Conservation (phyloP, 2,888 invertebrate genomes). For the Eulithis testata region DNA sequence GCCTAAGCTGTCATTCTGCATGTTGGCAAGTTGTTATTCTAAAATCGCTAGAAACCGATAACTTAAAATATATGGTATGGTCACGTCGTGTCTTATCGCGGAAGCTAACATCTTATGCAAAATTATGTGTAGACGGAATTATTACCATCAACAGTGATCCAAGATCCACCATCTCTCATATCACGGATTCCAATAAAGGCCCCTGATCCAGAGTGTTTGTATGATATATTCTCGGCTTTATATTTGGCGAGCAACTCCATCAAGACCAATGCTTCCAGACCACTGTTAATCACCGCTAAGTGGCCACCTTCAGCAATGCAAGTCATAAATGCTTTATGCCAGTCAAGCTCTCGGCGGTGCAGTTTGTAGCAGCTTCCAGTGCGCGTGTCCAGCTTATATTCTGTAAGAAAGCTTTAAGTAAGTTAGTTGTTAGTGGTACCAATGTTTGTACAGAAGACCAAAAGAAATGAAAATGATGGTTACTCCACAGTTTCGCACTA, state of each 20-base stretch:
- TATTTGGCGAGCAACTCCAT: background rate
- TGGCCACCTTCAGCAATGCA: background rate
- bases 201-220: no score
- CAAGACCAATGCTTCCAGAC: background rate
- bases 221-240: no score
- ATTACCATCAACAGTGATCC: conserved; percentile 1
- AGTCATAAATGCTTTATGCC: background rate
- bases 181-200: background rate
- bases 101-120: background rate
- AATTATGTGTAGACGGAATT: background rate
- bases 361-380: background rate
- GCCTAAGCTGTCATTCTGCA: no score
- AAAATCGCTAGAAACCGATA: no score
- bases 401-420: background rate
- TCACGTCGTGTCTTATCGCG: no score
- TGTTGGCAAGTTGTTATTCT: no score
- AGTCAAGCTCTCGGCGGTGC: background rate
- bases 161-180: conserved; percentile 1
- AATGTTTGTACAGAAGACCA: no score
- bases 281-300: background rate
- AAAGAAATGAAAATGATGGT: no score
- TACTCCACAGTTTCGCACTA: no score
- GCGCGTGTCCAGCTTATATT: background rate
- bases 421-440: no score
- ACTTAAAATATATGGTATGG: no score